Evolutionary conservation across 2,113 vertebrate genomes (phyloP).

Genomic region (Corythornis madagascariensis): DNA sequence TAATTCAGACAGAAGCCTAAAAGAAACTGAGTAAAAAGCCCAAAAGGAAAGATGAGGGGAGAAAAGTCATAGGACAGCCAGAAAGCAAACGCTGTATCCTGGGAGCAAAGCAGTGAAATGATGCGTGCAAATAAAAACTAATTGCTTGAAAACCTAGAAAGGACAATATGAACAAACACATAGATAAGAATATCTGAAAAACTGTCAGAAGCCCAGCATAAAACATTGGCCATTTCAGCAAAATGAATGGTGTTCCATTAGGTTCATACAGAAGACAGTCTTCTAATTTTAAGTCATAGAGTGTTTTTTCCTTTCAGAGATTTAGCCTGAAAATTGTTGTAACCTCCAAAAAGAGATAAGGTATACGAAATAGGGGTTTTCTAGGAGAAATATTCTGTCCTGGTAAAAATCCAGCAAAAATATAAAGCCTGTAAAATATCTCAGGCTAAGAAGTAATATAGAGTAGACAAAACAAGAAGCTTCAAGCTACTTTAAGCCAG

Average conservation of each 20-base stretch:
- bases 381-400: not conserved
- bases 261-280: not conserved
- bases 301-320: not conserved
- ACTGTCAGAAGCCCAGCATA: not conserved
- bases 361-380: not conserved
- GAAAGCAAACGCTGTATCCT: not conserved
- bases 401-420: not conserved
- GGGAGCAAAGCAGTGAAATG: slow-evolving; percentile 32
- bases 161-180: slow-evolving; percentile 16
- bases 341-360: not conserved
- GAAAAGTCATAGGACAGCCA: not conserved
- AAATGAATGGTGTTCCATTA: not conserved
- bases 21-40: not conserved
- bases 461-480: not conserved
- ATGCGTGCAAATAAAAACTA: slow-evolving; percentile 63
- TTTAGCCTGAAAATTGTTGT: not conserved
- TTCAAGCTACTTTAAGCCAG: not conserved
- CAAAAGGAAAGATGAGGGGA: not conserved
- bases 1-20: not conserved
- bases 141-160: slow-evolving; percentile 41
- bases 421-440: not conserved
- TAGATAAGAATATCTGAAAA: not conserved
- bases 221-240: not conserved
- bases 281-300: not conserved
- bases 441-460: not conserved